Base-by-base conservation (phyloP, 2,113 vertebrate species). In the Apodemus speciosus region DNA sequence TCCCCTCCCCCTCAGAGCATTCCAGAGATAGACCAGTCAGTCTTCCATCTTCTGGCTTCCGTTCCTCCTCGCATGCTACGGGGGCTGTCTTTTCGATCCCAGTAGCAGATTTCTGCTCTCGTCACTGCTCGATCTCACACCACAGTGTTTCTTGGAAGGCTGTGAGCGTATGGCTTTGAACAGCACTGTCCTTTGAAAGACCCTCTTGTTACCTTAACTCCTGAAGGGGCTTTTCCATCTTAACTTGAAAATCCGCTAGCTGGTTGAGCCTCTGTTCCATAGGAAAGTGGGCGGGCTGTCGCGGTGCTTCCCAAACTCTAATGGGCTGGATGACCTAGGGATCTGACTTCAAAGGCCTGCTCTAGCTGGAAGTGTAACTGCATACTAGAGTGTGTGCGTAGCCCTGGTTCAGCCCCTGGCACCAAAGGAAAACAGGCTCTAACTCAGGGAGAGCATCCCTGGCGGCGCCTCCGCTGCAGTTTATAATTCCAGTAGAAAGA, bases 281-380 rank as follows among this genome's bases (percentile, higher is more conserved):
- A n/a, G 14, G 38, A 85, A 81, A 32, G 25, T 64, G 27, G 35
- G 35, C 46, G 21, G 46, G 35, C 40, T 60, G 2, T 32, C 25
- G 40, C 2, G 6, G 32, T 56, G 21, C 53, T 90, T 94, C 79
- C 92, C 68, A 85, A 49, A 35, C 23, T 86, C 38, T 62, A 69
- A 51, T 38, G 62, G 53, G 18, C 4, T 49, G 9, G 6, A 27
- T 72, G 30, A 40, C 46, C 25, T 25, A 23, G 77, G 15, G 20
- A 43, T 71, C 85, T 68, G 15, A 62, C 76, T 79, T 51, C 90
- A 92, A 95, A 79, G 40, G 53, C 73, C 71, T 8, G 14, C 80
- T 96, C 92, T 73, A 38, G 32, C 32, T 51, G 11, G 43, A 40
- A 35, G 35, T 64, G 2, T 40, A 66, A 27, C 27, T 76, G 16